Conservation (phyloP, 2,113 vertebrate genomes). For the Pampusana beccarii region DNA sequence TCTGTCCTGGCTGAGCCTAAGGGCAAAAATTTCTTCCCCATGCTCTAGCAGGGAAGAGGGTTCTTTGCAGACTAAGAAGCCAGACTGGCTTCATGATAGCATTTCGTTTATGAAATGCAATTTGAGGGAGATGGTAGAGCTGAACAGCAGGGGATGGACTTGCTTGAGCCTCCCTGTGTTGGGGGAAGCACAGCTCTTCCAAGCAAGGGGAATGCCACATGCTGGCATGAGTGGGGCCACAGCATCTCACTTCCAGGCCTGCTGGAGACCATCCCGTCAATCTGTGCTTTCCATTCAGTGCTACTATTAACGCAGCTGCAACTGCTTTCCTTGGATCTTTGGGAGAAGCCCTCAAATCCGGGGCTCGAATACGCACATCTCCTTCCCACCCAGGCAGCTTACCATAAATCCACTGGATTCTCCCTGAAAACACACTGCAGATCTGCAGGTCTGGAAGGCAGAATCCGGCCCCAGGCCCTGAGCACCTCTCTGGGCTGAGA, state of each 20-base stretch:
- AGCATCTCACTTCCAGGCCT: neutral
- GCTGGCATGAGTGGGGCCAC: neutral
- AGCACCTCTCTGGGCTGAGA: neutral
- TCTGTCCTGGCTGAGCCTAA: neutral
- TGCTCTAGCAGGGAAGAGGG: neutral
- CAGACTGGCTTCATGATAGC: neutral
- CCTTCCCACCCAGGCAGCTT: neutral
- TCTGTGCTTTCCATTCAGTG: fast-evolving
- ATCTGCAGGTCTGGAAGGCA: neutral
- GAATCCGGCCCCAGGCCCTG: neutral
- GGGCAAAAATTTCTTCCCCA: neutral
- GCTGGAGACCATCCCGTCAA: neutral
- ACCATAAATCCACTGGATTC: fast-evolving
- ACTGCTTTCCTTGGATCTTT: neutral
- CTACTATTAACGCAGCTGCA: fast-evolving
- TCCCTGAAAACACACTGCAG: neutral
- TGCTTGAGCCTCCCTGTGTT: neutral
- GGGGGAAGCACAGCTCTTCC: neutral
- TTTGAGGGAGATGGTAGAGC: neutral
- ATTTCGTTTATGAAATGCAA: neutral
- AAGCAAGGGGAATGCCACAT: neutral
- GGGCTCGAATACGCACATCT: fast-evolving
- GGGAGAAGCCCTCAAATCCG: neutral
- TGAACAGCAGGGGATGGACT: neutral
- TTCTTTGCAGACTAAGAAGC: neutral